Base-by-base conservation (phyloP, 2,888 invertebrate genomes). In the Rotaria socialis region DNA sequence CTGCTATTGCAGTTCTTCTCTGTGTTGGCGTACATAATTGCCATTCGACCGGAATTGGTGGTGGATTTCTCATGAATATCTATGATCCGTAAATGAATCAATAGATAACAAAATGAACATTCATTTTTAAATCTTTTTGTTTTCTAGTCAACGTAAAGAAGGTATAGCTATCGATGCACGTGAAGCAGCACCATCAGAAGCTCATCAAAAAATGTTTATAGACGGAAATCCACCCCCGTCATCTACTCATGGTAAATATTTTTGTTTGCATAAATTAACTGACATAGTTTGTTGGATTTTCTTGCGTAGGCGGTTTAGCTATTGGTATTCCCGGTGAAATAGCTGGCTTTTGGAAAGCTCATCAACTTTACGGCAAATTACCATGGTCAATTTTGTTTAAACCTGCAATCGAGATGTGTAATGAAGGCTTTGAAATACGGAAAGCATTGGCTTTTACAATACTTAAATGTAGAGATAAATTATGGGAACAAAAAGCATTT, bases 301-400 rank as follows among this genome's bases (percentile, higher is more conserved):
- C 4, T 47, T 24, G 27, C 27, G 3, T 24, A 90, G 92, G 92
- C 84, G 90, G 89, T 3, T 52, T 85, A 41, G 85, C 87, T 0
- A 85, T 85, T 58, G 87, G 67, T 19, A 85, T 87, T 27, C 87
- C 87, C 1, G 87, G 87, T n/a, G 87, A 87, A 55, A 43, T 87
- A 24, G 67, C 56, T n/a, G 85, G 85, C 22, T 84, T 60, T 74
- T 87, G 85, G 85, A 58, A 85, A 84, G 85, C 85, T 22, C 84
- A 85, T 67, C 85, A 87, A 41, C 55, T 60, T 22, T 52, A 52
- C 74, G 87, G 87, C 24, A 60, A 74, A 47, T 50, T 96, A 85
- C 93, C 93, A 0, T 97, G 97, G 97, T 91, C 91, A 84, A 93
- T 94, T 0, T 92, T 97, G 47, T 94, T 97, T 87, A 91, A 93